phyloP scores from a whole-genome alignment of 2,888 invertebrate genomes.

The Chrysolina americana region DNA sequence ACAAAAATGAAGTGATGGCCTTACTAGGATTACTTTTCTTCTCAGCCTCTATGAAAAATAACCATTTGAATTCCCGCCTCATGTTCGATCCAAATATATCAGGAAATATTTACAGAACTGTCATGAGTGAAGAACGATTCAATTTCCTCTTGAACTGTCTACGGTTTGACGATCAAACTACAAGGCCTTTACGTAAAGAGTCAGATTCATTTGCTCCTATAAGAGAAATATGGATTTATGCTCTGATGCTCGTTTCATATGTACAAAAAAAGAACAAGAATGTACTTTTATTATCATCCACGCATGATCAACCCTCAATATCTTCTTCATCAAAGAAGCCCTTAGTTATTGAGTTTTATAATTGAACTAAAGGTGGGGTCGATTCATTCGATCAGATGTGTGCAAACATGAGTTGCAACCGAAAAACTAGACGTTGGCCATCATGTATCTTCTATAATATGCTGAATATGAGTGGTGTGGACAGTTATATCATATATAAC shows the following conservation, averaged over 20 bases:
- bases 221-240: neutral
- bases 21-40: neutral
- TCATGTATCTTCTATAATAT: neutral
- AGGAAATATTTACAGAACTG: too few relatives aligned
- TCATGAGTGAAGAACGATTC: neutral
- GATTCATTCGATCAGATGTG: neutral
- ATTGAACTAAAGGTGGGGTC: neutral
- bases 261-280: neutral
- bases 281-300: neutral
- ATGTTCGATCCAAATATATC: slow-evolving; percentile 10
- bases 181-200: neutral
- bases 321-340: slow-evolving; percentile 1
- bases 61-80: neutral
- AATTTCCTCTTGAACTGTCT: slow-evolving; percentile 2
- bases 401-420: slow-evolving; percentile 10
- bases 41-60: slow-evolving; percentile 2
- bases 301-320: slow-evolving; percentile 8
- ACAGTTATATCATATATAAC: neutral
- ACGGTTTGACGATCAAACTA: slow-evolving; percentile 4
- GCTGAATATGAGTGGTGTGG: neutral
- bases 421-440: slow-evolving; percentile 2
- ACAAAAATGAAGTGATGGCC: neutral
- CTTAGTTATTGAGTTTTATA: slow-evolving; percentile 8
- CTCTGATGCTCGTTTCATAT: neutral
- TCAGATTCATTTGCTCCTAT: slow-evolving; percentile 6